Percentiles rank a stretch among this genome's conserved stretches.
These are phyloP conservation scores for Pipra filicauda DNA, from an alignment of 2,113 vertebrate genomes.

Conservation along the genomic window DNA sequence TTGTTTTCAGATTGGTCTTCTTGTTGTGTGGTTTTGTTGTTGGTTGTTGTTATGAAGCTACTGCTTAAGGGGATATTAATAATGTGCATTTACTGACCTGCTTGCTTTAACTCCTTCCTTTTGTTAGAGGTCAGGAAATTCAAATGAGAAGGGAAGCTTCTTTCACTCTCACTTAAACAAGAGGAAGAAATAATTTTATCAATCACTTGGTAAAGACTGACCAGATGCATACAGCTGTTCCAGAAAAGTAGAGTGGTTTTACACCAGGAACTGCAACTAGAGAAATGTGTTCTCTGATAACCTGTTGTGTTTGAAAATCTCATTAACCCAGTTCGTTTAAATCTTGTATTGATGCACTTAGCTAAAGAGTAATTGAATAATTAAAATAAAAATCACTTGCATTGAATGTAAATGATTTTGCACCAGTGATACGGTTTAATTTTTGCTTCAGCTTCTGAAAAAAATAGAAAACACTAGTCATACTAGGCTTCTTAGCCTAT, in stretches of 20 bases:
- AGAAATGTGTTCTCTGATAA: constrained; percentile 45
- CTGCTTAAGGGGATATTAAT: constrained; percentile 44
- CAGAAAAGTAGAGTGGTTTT: constrained; percentile 40
- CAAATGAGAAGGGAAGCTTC: constrained; percentile 5
- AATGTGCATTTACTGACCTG: constrained; percentile 14
- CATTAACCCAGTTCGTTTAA: constrained; percentile 50
- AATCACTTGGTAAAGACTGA: constrained; percentile 4
- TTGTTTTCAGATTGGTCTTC: constrained; percentile 17
- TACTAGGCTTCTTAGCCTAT: neutral
- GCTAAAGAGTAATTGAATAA: neutral
- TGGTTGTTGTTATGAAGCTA: constrained; percentile 7
- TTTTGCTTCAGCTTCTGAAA: constrained; percentile 19
- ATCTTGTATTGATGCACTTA: constrained; percentile 66
- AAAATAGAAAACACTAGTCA: neutral
- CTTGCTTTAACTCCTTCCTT: constrained; percentile 52
- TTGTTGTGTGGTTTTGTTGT: neutral
- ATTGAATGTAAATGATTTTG: constrained; percentile 27
- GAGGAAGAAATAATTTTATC: neutral
- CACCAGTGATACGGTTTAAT: constrained; percentile 36
- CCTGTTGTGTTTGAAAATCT: constrained; percentile 51
- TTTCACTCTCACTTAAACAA: neutral
- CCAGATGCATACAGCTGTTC: constrained; percentile 51
- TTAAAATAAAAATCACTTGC: neutral
- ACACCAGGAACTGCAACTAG: constrained; percentile 37
- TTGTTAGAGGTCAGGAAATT: neutral